These are phyloP conservation scores for Diarsia rubi DNA, from an alignment of 2,888 invertebrate genomes.

Conservation along the genomic window DNA sequence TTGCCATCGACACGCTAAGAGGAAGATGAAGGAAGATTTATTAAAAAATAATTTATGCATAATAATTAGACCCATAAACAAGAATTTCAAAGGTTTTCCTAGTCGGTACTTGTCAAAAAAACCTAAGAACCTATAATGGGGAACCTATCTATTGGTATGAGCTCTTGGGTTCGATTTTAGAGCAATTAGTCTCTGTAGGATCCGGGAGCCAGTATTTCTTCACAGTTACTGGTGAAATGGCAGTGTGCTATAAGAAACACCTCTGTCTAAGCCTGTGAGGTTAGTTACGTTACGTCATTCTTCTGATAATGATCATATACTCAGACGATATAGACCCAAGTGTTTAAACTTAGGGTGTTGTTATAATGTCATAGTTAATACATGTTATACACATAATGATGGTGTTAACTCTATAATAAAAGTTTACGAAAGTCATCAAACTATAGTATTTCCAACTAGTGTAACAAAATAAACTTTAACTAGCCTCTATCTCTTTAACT, in stretches of 20 bases:
- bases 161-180: background rate
- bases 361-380: background rate
- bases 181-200: background rate
- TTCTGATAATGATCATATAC: background rate
- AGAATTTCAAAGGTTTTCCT: too few relatives aligned
- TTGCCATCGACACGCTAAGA: too few relatives aligned
- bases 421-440: background rate
- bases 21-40: background rate
- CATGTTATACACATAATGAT: too few relatives aligned
- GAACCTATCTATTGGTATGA: too few relatives aligned
- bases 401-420: background rate
- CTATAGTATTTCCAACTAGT: background rate
- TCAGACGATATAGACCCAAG: background rate
- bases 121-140: too few relatives aligned
- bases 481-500: too few relatives aligned
- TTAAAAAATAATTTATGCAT: background rate
- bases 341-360: background rate
- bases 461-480: slow-evolving; percentile 4
- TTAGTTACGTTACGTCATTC: background rate
- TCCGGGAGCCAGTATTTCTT: background rate
- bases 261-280: background rate
- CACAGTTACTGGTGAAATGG: background rate
- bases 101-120: background rate
- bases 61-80: background rate
- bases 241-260: background rate